Conservation (phyloP, 2,888 invertebrate genomes). For the Ochropleura plecta region DNA sequence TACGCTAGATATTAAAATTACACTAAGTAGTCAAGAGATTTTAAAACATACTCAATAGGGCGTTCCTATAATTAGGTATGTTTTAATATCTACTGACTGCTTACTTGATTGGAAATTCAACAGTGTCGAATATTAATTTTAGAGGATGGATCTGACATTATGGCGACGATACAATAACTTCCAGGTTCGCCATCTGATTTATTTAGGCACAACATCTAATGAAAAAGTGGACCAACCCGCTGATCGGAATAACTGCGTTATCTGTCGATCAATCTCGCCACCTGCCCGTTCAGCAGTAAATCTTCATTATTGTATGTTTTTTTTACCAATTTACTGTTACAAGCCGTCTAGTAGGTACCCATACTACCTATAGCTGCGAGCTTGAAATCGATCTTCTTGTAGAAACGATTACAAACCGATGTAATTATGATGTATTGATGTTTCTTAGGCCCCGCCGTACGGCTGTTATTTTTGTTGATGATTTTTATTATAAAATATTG, state of each 20-base stretch:
- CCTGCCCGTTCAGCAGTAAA: slow-evolving; percentile 83
- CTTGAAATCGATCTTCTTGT: slow-evolving; percentile 68
- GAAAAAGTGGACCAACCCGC: slow-evolving; percentile 73
- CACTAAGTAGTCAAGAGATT: not conserved
- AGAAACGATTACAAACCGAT: slow-evolving; percentile 69
- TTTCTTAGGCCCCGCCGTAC: slow-evolving; percentile 59
- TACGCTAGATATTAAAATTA: not conserved
- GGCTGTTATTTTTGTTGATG: slow-evolving; percentile 53
- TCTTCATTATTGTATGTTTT: slow-evolving; percentile 84
- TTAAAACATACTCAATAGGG: not conserved
- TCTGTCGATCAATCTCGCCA: slow-evolving; percentile 81
- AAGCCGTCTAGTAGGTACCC: slow-evolving; percentile 64
- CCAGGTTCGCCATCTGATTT: slow-evolving; percentile 49
- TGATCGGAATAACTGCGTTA: slow-evolving; percentile 78
- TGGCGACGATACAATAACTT: slow-evolving; percentile 24
- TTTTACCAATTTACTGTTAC: slow-evolving; percentile 84
- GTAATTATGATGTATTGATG: slow-evolving; percentile 70
- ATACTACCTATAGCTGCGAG: slow-evolving; percentile 61
- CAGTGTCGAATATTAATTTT: slow-evolving; percentile 8
- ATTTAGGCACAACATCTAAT: slow-evolving; percentile 64
- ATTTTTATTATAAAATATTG: slow-evolving; percentile 62
- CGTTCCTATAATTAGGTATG: too few relatives aligned
- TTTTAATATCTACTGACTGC: too few relatives aligned
- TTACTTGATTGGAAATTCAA: slow-evolving; percentile 2
- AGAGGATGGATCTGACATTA: slow-evolving; percentile 16